Evolutionary conservation across 2,113 vertebrate species (phyloP), one percentile per base, ranked within the genome.

Genomic region (Phaethon lepturus): DNA sequence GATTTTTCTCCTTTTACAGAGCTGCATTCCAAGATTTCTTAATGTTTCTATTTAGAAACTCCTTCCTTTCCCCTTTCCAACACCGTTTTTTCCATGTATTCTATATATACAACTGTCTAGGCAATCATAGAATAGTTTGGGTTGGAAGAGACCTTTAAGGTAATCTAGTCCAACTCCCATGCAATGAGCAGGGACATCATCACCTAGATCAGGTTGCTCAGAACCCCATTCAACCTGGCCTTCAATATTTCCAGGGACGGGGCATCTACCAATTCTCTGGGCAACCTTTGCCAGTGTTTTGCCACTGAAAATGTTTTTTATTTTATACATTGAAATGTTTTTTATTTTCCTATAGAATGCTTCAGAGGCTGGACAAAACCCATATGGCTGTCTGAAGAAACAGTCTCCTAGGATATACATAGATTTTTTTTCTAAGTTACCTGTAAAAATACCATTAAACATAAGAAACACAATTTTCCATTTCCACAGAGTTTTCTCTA

Each of bases 101-200:
- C 19, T 71, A 31, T 0, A 0, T 23, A 23, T 58, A 52, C 14
- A 62, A 31, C 29, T 44, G 12, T 16, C 33, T 83, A 17, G 18
- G 49, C 17, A 19, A 0, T 33, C 38, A 38, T 38, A 38, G 38
- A 38, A 38, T 38, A 38, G 38, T 38, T 38, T 38, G 38, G 38
- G 38, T 38, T 38, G 38, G 38, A 38, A 38, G 38, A 38, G 38
- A 38, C 38, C 38, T 38, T 38, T 38, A 38, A 38, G 38, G 38
- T 38, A 38, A 38, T 38, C 38, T 38, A 38, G 38, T 38, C 38
- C 38, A 38, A 38, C 38, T 38, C 38, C 38, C 38, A 38, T 38
- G 38, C 38, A 38, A 38, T 38, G 38, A 38, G 38, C 38, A 38
- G 38, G 38, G 38, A 38, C 38, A 38, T 38, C 38, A 38, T 38